These are phyloP conservation scores for Pardosa pseudoannulata DNA, from an alignment of 2,888 invertebrate genomes.

Conservation along the genomic window DNA sequence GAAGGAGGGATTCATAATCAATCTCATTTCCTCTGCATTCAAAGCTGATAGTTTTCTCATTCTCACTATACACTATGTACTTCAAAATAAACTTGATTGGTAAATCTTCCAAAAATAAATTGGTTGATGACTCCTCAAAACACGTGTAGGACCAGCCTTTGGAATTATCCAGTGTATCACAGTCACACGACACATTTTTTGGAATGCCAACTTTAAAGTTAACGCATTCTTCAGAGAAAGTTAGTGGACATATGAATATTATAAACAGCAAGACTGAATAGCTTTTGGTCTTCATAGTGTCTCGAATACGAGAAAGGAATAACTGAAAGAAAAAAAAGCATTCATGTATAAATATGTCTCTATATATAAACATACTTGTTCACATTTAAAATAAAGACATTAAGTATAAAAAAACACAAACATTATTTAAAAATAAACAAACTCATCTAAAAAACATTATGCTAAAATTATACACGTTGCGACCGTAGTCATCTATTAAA, in stretches of 20 bases:
- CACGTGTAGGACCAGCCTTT: conserved; percentile 52
- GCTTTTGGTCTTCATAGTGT: not conserved
- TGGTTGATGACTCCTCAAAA: not conserved
- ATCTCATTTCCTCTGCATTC: conserved; percentile 35
- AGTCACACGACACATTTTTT: conserved; percentile 23
- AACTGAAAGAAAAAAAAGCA: no score
- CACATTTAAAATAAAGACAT: no score
- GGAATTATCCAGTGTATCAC: conserved; percentile 27
- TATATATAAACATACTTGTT: no score
- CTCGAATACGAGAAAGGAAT: no score
- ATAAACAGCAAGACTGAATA: not conserved
- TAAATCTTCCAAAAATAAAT: no score
- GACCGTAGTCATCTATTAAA: no score
- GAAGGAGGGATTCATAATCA: conserved; percentile 22
- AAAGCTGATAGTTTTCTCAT: conserved; percentile 20
- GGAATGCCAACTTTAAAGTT: not conserved
- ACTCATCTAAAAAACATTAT: no score
- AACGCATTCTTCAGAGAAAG: not conserved
- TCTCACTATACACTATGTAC: conserved; percentile 7
- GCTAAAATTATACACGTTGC: no score
- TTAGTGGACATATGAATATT: not conserved
- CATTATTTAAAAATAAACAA: no score
- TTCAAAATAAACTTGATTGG: conserved; percentile 24
- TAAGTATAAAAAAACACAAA: no score
- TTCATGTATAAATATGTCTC: no score